Percentiles rank a stretch among this genome's conserved stretches.
Conservation (phyloP, 1,140 invertebrate genomes). For the Bombus turneri region DNA sequence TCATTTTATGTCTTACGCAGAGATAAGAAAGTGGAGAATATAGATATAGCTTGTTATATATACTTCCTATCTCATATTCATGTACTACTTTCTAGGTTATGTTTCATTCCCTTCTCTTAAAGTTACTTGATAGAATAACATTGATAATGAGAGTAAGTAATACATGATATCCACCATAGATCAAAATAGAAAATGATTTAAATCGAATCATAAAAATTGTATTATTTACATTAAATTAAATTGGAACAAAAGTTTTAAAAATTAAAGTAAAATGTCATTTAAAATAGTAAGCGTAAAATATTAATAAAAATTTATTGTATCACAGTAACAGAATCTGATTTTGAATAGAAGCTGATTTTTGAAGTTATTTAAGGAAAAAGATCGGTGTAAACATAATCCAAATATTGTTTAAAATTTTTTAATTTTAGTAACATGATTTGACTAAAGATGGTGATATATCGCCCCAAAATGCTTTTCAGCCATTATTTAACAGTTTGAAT, state of each 20-base stretch:
- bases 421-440: not conserved
- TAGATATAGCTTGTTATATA: not conserved
- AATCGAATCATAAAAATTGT: not conserved
- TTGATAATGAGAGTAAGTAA: not conserved
- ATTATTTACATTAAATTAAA: not conserved
- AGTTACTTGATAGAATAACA: not conserved
- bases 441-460: not conserved
- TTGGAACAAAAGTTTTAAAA: not conserved
- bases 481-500: not conserved
- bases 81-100: slow-evolving; percentile 20
- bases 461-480: not conserved
- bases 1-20: not conserved
- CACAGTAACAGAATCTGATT: not conserved
- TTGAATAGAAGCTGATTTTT: not conserved
- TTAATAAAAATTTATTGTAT: not conserved
- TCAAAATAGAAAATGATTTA: not conserved
- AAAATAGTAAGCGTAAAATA: not conserved
- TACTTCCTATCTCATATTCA: not conserved
- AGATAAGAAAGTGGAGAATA: not conserved
- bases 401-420: not conserved
- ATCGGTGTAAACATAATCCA: not conserved
- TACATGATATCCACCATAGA: not conserved
- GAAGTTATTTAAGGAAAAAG: not conserved
- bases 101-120: not conserved
- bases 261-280: not conserved